Conservation (phyloP, 92 coral and sea anemone genomes). For the Phenganax subtilis region DNA sequence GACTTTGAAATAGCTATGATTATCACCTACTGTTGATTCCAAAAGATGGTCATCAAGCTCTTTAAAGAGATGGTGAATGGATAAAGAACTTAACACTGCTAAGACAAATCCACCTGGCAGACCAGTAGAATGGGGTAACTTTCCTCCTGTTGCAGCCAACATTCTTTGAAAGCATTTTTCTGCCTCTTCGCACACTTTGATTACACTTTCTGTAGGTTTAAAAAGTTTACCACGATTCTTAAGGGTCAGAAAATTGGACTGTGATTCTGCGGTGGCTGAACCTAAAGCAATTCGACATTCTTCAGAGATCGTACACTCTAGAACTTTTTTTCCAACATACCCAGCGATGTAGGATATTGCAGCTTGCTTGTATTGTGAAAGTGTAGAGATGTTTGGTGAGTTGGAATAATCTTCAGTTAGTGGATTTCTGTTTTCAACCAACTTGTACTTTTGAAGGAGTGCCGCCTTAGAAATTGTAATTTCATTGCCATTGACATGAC, state of each 20-base stretch:
- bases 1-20: constrained; percentile 24
- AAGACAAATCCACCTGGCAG: neutral
- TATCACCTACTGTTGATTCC: neutral
- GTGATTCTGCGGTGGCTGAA: neutral
- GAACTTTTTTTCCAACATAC: neutral
- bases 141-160: constrained; percentile 10
- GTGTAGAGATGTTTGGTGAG: neutral
- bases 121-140: neutral
- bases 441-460: no score
- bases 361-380: neutral
- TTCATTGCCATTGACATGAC: no score
- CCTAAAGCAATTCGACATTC: constrained; percentile 11
- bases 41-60: neutral
- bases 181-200: constrained; percentile 9
- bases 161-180: constrained; percentile 26
- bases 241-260: neutral
- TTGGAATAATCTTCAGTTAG: neutral
- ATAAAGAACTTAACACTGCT: neutral
- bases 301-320: neutral
- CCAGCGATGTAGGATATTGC: neutral
- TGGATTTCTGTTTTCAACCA: no score
- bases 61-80: neutral
- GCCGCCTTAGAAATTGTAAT: no score
- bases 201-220: constrained; percentile 14
- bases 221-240: constrained; percentile 3